Base-by-base conservation (phyloP, 2,888 invertebrate species). In the Xestia ashworthii region DNA sequence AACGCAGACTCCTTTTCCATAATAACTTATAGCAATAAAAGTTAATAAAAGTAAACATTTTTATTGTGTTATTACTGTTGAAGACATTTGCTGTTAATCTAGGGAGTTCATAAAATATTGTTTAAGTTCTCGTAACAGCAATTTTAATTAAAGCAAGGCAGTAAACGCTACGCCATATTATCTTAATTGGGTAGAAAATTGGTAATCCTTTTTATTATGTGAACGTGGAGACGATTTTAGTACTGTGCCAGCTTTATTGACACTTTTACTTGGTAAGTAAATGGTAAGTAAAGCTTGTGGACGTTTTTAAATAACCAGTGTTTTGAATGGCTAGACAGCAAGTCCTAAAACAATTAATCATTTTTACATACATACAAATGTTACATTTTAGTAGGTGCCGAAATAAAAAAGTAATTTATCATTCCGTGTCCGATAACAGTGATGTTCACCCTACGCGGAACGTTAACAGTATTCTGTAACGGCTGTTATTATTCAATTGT, bases 401-500 rank as follows among this genome's bases (percentile, higher is more conserved):
- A 25, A 50, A 3, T 0, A 38, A 50, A 14, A 41, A n/a, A n/a
- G 19, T 11, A 41, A n/a, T n/a, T 41, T 48, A 16, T 38, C 19
- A 58, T 25, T 65, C 5, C 9, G 1, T 11, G 41, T 16, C 67
- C 38, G 14, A 68, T 19, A 84, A 86, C 76, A 64, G 67, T 64
- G n/a, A 11, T 14, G 0, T 62, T 72, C 68, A 82, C 86, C 81
- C 65, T 78, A 80, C 64, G 14, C n/a, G n/a, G n/a, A 32, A 79
- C 50, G 60, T 64, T 72, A 82, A 71, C 68, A 80, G 58, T 81
- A 78, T 80, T 70, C 71, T 55, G 62, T 81, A 88, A 76, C 74
- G 72, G 71, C 60, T 64, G 71, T 78, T 84, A 87, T 82, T 83
- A 77, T 88, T 85, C 82, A 87, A 88, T 84, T 85, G 84, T 87